Evolutionary conservation across 2,888 invertebrate species (phyloP), one percentile per base, ranked within the genome.

Genomic region (Exocentrus adspersus): DNA sequence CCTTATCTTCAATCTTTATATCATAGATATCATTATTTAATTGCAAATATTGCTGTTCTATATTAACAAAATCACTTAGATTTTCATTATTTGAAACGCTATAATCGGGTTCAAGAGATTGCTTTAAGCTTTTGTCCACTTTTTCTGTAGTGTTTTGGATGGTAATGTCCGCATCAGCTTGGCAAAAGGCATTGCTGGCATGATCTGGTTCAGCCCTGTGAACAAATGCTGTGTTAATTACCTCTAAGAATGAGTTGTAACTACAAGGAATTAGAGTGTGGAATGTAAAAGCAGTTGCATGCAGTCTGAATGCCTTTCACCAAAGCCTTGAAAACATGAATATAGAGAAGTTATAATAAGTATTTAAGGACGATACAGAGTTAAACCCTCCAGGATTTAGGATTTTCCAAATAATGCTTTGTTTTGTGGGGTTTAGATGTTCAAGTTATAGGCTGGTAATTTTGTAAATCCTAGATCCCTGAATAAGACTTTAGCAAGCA

Each of bases 151-250:
- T 24, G 3, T 54, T 48, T 41, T 60, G 52, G 12, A 57, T 10
- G 20, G 43, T 54, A 43, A 42, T 16, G 4, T 54, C 54, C 17
- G 42, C 21, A 5, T 54, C 54, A 17, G 42, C 57, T 70, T 75
- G 76, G 70, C 76, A 74, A 72, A 77, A 77, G 75, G 73, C 76
- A 73, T 62, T 57, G 46, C 43, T 19, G 30, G 41, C 50, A 19
- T 46, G 17, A 41, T 45, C 45, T 52, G 63, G 52, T 46, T 59
- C 59, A 42, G 41, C 52, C 51, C 59, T 60, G 56, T 32, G 46
- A 28, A 56, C 45, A 62, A 65, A 54, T 59, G 43, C 52, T 56
- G 43, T 54, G 48, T 48, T 50, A 53, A 6, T 21, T 41, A 14
- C 41, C 20, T 42, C 41, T 53, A 12, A 7, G 24, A 37, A 37